Evolutionary conservation across 2,797 vertebrate genomes (phyloP).

Genomic region (Adelosebastes latens): DNA sequence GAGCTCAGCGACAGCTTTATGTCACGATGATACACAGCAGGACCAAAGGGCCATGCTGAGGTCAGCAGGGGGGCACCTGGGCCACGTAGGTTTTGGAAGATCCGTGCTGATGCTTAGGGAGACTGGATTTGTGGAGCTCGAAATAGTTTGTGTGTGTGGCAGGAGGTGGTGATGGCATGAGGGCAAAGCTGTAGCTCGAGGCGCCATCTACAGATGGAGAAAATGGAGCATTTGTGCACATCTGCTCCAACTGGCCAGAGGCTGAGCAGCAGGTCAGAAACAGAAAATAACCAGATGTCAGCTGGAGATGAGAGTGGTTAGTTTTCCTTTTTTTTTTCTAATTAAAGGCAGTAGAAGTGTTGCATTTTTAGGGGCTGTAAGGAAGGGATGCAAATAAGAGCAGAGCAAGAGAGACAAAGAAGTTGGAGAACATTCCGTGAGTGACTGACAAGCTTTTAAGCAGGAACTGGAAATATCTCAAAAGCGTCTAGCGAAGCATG

Average conservation of each 20-base stretch:
- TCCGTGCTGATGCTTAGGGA: conserved; percentile 9
- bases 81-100: not conserved
- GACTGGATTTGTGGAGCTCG: conserved; percentile 30
- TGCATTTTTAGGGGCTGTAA: conserved; percentile 2
- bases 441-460: conserved; percentile 60
- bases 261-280: conserved; percentile 47
- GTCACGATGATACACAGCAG: conserved; percentile 20
- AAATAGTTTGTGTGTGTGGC: conserved; percentile 12
- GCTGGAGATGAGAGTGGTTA: conserved; percentile 7
- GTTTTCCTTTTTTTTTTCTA: conserved; percentile 1
- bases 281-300: conserved; percentile 27
- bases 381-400: conserved; percentile 26
- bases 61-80: conserved; percentile 18
- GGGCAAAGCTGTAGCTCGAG: conserved; percentile 25
- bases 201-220: conserved; percentile 43
- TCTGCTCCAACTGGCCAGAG: conserved; percentile 44
- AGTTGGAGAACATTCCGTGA: conserved; percentile 35
- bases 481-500: conserved; percentile 42
- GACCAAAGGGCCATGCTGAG: conserved; percentile 19
- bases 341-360: conserved; percentile 34
- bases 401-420: conserved; percentile 39
- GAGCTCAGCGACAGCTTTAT: conserved; percentile 53
- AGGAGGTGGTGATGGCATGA: not conserved
- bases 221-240: conserved; percentile 34
- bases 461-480: conserved; percentile 49